These are phyloP conservation scores for Anguilla rostrata DNA, from an alignment of 2,113 vertebrate species.

Conservation along the genomic window DNA sequence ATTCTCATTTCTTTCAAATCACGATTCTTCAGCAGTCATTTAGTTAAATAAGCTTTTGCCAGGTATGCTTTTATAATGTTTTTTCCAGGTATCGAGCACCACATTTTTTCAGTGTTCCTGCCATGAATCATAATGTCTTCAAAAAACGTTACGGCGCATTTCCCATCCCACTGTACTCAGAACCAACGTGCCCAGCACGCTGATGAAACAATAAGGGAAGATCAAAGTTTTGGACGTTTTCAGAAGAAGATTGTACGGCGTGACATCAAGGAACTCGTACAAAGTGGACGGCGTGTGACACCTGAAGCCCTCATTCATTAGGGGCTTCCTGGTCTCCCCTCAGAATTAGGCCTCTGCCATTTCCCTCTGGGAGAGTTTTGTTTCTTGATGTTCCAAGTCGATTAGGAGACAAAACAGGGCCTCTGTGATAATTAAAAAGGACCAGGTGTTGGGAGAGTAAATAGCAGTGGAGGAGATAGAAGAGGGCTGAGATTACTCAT, in stretches of 20 bases:
- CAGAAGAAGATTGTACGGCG: conserved; percentile 43
- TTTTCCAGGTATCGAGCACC: background rate
- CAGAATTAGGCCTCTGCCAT: conserved; percentile 43
- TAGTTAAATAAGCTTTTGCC: background rate
- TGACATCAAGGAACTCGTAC: conserved; percentile 55
- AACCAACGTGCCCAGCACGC: conserved; percentile 34
- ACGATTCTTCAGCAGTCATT: background rate
- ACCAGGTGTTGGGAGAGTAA: conserved; percentile 58
- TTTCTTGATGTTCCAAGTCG: conserved; percentile 58
- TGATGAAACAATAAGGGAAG: conserved; percentile 46
- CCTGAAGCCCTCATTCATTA: conserved; percentile 59
- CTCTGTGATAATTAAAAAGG: conserved; percentile 56
- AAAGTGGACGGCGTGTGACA: conserved; percentile 43
- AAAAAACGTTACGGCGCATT: conserved; percentile 10
- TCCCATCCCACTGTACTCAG: conserved; percentile 25
- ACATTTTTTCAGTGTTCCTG: background rate
- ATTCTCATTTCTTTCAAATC: background rate
- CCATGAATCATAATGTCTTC: background rate
- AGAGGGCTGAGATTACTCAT: conserved; percentile 49
- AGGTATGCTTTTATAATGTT: background rate
- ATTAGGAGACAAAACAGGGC: conserved; percentile 55
- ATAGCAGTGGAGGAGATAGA: conserved; percentile 42
- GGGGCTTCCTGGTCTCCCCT: conserved; percentile 53
- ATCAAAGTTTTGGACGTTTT: conserved; percentile 47
- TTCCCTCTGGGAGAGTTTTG: conserved; percentile 47